Evolutionary conservation across 2,113 vertebrate species (phyloP).

Genomic region (Nicator chloris): DNA sequence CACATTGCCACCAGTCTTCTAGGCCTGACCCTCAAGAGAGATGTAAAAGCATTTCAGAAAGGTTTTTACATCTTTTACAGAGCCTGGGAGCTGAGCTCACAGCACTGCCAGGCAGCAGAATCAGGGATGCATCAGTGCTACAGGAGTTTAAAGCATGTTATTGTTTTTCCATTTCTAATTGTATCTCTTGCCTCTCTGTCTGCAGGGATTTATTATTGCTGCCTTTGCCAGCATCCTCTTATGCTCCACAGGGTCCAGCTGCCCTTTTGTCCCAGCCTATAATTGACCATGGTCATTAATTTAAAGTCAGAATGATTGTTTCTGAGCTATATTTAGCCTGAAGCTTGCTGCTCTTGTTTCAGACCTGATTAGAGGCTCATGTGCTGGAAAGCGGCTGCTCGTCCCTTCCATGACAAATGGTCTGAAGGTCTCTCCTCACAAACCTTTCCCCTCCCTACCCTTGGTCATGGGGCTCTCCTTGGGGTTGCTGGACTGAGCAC

Average conservation of each 20-base stretch:
- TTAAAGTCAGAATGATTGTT: slow-evolving; percentile 49
- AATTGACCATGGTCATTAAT: slow-evolving; percentile 47
- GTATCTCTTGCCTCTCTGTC: slow-evolving; percentile 45
- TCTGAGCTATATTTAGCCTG: slow-evolving; percentile 32
- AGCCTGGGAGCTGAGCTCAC: neutral
- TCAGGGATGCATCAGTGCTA: neutral
- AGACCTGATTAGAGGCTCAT: slow-evolving; percentile 10
- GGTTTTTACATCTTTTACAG: neutral
- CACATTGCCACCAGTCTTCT: rapidly evolving
- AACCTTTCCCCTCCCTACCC: neutral
- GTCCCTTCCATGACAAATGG: neutral
- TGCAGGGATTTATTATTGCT: slow-evolving; percentile 42
- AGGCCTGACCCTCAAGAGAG: neutral
- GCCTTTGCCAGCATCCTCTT: slow-evolving; percentile 45
- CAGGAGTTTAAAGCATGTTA: neutral
- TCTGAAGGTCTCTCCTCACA: neutral
- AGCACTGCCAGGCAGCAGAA: neutral
- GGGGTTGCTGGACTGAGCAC: neutral
- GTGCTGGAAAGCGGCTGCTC: neutral
- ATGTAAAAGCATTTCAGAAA: neutral
- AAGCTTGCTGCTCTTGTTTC: slow-evolving; percentile 25
- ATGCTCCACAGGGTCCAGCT: slow-evolving; percentile 54
- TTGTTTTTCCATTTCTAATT: slow-evolving; percentile 61
- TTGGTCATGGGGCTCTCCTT: rapidly evolving
- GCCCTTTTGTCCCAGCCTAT: slow-evolving; percentile 59